phyloP scores from a whole-genome alignment of 2,888 invertebrate genomes.

The Macropis europaea region DNA sequence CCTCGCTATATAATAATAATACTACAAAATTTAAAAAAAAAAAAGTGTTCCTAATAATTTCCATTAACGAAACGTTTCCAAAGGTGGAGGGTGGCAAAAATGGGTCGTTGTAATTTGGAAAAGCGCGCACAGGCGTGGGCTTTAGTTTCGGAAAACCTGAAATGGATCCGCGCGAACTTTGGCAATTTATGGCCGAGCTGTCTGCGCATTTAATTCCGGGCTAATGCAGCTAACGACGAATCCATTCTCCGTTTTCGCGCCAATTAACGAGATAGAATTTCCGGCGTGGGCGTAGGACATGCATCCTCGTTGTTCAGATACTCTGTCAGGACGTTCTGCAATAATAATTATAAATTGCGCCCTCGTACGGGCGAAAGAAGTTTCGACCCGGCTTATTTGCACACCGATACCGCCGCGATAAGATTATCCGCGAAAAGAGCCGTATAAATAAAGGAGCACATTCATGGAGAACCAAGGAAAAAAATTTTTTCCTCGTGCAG shows the following conservation, averaged over 20 bases:
- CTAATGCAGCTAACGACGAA: not conserved
- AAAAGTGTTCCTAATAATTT: no score
- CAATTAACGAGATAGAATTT: conserved; percentile 56
- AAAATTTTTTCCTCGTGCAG: not conserved
- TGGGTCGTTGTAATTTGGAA: no score
- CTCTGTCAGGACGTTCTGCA: not conserved
- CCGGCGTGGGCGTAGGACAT: conserved; percentile 52
- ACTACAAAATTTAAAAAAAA: no score
- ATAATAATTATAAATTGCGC: not conserved
- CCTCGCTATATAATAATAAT: no score
- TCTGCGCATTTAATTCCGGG: conserved; percentile 10
- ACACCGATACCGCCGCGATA: conserved; percentile 27
- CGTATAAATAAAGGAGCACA: conserved; percentile 5
- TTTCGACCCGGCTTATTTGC: conserved; percentile 26
- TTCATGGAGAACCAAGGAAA: not conserved
- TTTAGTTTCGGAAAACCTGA: no score
- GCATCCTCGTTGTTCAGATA: conserved; percentile 49
- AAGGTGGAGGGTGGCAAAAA: no score
- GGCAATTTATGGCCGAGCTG: not conserved
- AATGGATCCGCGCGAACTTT: not conserved
- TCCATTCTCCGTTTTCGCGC: conserved; percentile 22
- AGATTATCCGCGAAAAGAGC: conserved; percentile 19
- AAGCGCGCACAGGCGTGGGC: no score
- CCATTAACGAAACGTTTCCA: no score
- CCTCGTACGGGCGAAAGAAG: conserved; percentile 9